Base-by-base conservation (phyloP, 53 echinoderm and acorn worm species). In the Hippasteria phrygiana region DNA sequence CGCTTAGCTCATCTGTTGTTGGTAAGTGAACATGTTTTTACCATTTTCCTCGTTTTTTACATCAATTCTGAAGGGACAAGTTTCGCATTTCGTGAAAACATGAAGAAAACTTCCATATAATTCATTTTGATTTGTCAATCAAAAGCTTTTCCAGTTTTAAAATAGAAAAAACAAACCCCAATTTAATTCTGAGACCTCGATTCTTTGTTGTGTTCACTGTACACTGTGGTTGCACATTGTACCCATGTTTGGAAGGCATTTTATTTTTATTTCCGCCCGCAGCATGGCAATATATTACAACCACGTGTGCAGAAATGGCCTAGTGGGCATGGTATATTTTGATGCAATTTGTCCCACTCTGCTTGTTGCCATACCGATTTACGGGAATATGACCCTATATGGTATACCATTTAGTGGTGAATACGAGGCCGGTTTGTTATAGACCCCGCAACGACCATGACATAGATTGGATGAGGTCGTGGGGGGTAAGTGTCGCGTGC, bases 401-500 rank as follows among this genome's bases (percentile, higher is more conserved):
- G 83, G 83, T 81, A 76, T 35, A 53, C 28, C 76, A 76, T 76
- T 76, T 76, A 31, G 54, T 13, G 13, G 34, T 29, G 32, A 10
- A 10, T 17, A 38, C 73, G 45, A 39, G 41, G 11, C 7, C 17
- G 20, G 26, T n/a, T 59, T 26, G 59, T 4, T 24, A 59, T 59
- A 8, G n/a, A 59, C 59, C 59, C 31, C 75, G 28, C 18, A 9
- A 32, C 32, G 80, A 80, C 43, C 41, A 16, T 41, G 33, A 42
- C 66, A 45, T 27, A 8, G 35, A 20, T 36, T 35, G 34, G 36
- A 42, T 42, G 37, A 43, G 64, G 39, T 46, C 50, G 33, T 59
- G 76, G 42, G 71, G 55, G 90, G 90, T 46, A 12, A 22, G 37
- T 38, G 85, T 81, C 90, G 90, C 90, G 90, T 90, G 90, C 82